Evolutionary conservation across 2,888 invertebrate genomes (phyloP).

Genomic region (Phaonia tiefii): DNA sequence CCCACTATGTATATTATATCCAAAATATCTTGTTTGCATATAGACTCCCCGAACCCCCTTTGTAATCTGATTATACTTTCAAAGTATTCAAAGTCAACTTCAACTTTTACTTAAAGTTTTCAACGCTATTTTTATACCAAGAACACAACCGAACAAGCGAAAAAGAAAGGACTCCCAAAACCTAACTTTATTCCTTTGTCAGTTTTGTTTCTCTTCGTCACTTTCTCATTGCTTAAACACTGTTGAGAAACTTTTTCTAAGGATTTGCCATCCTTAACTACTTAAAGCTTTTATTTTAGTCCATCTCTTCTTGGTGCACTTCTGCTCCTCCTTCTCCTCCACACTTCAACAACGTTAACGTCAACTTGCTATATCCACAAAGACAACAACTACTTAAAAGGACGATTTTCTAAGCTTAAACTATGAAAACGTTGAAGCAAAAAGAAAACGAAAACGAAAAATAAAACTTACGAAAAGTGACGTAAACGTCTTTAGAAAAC

Average conservation of each 20-base stretch:
- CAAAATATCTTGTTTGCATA: too few species aligned
- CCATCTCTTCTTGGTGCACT: too few species aligned
- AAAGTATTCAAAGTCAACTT: conserved; percentile 61
- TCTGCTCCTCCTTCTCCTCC: conserved; percentile 65
- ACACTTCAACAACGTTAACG: conserved; percentile 58
- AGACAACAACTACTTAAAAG: conserved; percentile 77
- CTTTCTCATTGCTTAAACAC: conserved; percentile 54
- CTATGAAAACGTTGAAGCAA: conserved; percentile 43
- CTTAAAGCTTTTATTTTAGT: conserved; percentile 61
- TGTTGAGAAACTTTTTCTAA: conserved; percentile 66
- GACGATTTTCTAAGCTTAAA: conserved; percentile 77
- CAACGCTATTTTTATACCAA: conserved; percentile 61
- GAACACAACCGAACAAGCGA: neutral
- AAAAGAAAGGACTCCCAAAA: conserved; percentile 20
- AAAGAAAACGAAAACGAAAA: conserved; percentile 18
- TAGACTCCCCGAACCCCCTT: too few species aligned
- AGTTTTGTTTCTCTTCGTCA: conserved; percentile 40
- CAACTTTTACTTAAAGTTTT: conserved; percentile 71
- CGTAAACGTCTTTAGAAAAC: conserved; percentile 58
- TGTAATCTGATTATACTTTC: neutral
- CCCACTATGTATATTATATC: too few species aligned
- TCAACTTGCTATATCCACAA: conserved; percentile 53
- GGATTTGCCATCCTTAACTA: conserved; percentile 76
- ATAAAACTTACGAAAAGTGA: conserved; percentile 48
- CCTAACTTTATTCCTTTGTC: conserved; percentile 51